These are phyloP conservation scores for Germaria angustata DNA, from an alignment of 2,888 invertebrate genomes.

Conservation along the genomic window DNA sequence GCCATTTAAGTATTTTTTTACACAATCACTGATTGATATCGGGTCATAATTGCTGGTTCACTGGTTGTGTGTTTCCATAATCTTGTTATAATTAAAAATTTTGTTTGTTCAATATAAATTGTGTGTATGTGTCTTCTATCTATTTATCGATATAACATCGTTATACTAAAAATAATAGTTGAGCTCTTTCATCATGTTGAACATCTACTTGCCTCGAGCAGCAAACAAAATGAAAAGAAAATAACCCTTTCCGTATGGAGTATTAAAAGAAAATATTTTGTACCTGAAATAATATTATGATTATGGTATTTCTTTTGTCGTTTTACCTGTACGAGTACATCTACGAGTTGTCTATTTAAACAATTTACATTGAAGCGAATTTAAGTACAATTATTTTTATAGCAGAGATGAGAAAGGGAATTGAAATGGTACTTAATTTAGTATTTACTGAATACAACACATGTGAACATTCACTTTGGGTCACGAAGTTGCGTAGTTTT, in stretches of 20 bases:
- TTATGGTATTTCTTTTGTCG: background rate
- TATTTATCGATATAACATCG: slow-evolving; percentile 41
- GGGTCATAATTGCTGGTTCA: slow-evolving; percentile 8
- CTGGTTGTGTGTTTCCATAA: slow-evolving; percentile 18
- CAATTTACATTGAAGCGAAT: background rate
- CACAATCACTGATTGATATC: slow-evolving; percentile 45
- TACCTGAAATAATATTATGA: background rate
- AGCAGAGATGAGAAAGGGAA: background rate
- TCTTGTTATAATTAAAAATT: slow-evolving; percentile 30
- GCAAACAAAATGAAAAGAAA: background rate
- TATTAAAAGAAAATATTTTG: background rate
- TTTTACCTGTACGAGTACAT: background rate
- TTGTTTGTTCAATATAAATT: background rate
- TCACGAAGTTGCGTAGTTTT: no score
- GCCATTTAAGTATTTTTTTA: no score
- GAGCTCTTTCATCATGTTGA: background rate
- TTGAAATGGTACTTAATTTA: no score
- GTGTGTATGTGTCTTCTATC: background rate
- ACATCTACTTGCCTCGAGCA: background rate
- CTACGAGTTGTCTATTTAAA: background rate
- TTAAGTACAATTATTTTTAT: background rate
- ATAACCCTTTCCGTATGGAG: background rate
- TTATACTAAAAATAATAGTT: slow-evolving; percentile 18
- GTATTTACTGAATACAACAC: no score
- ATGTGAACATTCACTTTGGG: no score